Conservation (phyloP, 1,140 invertebrate genomes). For the Drosophila ananassae region DNA sequence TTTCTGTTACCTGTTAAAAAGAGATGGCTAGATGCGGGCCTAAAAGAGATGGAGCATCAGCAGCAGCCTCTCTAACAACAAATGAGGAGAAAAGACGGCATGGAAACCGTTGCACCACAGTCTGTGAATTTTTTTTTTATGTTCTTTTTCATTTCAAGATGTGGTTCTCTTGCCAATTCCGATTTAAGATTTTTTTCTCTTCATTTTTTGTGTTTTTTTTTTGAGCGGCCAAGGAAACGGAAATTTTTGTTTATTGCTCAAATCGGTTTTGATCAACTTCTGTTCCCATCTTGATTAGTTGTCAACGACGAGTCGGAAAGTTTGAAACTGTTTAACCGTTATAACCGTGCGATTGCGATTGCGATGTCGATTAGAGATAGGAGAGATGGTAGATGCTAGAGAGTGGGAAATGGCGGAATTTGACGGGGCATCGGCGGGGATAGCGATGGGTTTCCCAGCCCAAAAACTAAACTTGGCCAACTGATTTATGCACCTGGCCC, state of each 20-base stretch:
- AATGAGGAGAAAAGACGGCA: slow-evolving; percentile 67
- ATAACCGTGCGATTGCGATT: slow-evolving; percentile 3
- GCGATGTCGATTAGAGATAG: too few relatives aligned
- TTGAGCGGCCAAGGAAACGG: slow-evolving; percentile 38
- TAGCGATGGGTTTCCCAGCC: neutral
- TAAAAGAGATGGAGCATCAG: slow-evolving; percentile 13
- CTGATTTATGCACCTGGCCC: neutral
- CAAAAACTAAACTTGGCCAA: neutral
- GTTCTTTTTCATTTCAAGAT: neutral
- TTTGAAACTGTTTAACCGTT: slow-evolving; percentile 38
- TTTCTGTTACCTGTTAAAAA: slow-evolving; percentile 6
- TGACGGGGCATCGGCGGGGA: neutral
- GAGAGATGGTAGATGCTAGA: neutral
- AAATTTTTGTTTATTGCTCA: slow-evolving; percentile 47
- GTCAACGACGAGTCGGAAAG: slow-evolving; percentile 19
- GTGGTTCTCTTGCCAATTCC: slow-evolving; percentile 38
- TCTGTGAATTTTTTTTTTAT: slow-evolving; percentile 11
- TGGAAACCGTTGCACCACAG: slow-evolving; percentile 45
- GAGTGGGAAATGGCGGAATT: neutral
- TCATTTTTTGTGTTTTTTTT: neutral
- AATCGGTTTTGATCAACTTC: slow-evolving; percentile 36
- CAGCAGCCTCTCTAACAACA: slow-evolving; percentile 49
- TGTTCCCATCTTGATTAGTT: slow-evolving; percentile 51
- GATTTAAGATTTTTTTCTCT: neutral
- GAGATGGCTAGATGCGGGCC: slow-evolving; percentile 12